Percentiles rank a stretch among this genome's conserved stretches.
Evolutionary conservation across 2,797 vertebrate genomes (phyloP).

Genomic region (Sebastes hubbsi): DNA sequence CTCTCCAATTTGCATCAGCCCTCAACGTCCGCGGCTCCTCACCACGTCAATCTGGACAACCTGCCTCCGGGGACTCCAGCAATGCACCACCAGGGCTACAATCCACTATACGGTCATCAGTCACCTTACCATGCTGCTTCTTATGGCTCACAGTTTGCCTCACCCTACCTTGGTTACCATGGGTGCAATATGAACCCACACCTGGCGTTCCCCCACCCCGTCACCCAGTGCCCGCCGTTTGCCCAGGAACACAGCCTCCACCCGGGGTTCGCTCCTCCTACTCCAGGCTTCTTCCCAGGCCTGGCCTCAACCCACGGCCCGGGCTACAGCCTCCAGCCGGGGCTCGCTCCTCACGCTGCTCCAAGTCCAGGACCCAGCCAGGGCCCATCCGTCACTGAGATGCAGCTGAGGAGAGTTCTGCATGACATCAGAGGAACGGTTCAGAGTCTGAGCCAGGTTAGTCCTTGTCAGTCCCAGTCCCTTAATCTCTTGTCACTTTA

Average conservation of each 20-base stretch:
- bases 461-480: conserved; percentile 10
- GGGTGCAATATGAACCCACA: conserved; percentile 44
- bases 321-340: conserved; percentile 11
- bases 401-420: conserved; percentile 93
- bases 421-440: conserved; percentile 93
- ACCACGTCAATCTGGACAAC: conserved; percentile 11
- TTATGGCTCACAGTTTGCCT: conserved; percentile 2
- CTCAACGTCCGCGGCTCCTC: neutral
- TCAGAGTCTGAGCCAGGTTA: conserved; percentile 90
- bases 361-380: conserved; percentile 19
- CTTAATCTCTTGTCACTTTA: neutral
- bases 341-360: neutral
- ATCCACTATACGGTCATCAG: conserved; percentile 12
- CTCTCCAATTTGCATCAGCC: conserved; percentile 39
- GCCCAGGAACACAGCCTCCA: conserved; percentile 32
- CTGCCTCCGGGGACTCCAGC: conserved; percentile 26
- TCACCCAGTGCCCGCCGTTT: neutral
- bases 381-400: conserved; percentile 87
- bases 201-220: neutral
- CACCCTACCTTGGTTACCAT: conserved; percentile 44
- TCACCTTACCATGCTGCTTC: conserved; percentile 32
- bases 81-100: conserved; percentile 37
- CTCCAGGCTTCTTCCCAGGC: conserved; percentile 34
- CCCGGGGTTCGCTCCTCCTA: neutral
- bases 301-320: neutral